phyloP scores from a whole-genome alignment of 2,888 invertebrate genomes.

The Galerucella pusilla region DNA sequence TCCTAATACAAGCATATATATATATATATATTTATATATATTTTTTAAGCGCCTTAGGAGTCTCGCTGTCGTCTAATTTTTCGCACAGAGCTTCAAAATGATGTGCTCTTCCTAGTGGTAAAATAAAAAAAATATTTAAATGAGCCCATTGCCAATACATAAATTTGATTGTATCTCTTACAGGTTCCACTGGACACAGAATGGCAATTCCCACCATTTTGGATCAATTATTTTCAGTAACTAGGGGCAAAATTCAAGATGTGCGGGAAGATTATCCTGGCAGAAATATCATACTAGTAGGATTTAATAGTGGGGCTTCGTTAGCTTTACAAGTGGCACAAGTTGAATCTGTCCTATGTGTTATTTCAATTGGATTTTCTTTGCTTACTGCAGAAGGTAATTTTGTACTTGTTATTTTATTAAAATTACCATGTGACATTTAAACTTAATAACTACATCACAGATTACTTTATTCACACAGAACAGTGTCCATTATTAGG shows the following conservation, averaged over 20 bases:
- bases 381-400: conserved; percentile 76
- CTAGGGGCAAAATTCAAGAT: conserved; percentile 78
- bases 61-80: too few relatives aligned
- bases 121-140: neutral
- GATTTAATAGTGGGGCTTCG: conserved; percentile 81
- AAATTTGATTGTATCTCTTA: conserved; percentile 9
- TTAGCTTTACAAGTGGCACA: conserved; percentile 81
- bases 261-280: conserved; percentile 74
- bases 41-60: too few relatives aligned
- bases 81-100: too few relatives aligned
- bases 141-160: neutral
- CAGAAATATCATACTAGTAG: conserved; percentile 79
- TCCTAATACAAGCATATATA: too few relatives aligned
- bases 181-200: conserved; percentile 55
- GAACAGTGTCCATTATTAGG: too few relatives aligned
- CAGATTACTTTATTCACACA: too few relatives aligned
- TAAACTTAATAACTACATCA: too few relatives aligned
- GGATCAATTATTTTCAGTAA: conserved; percentile 74
- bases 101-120: too few relatives aligned
- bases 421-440: too few relatives aligned
- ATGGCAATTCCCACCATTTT: conserved; percentile 69
- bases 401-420: neutral
- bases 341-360: conserved; percentile 77
- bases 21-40: too few relatives aligned
- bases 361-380: conserved; percentile 84